Percentiles rank a stretch among this genome's conserved stretches.
Conservation (phyloP, 2,888 invertebrate species). For the Atherix ibis region DNA sequence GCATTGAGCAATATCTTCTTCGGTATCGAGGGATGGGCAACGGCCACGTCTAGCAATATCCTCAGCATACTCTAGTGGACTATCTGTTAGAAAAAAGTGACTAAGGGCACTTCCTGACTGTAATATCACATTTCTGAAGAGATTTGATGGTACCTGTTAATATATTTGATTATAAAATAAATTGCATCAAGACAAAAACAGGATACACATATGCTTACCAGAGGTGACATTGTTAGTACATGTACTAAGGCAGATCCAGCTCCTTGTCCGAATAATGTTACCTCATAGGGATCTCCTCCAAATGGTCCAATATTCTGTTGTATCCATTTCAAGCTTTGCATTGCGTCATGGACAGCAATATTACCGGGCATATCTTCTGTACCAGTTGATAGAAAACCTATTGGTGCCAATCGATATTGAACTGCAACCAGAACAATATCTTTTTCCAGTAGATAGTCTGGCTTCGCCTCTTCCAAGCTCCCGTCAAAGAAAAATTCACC, state of each 20-base stretch:
- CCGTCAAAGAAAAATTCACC: slow-evolving; percentile 33
- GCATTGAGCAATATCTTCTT: slow-evolving; percentile 19
- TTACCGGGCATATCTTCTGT: slow-evolving; percentile 37
- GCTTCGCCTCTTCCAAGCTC: slow-evolving; percentile 25
- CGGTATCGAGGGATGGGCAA: slow-evolving; percentile 22
- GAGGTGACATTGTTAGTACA: slow-evolving; percentile 22
- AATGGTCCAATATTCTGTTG: slow-evolving; percentile 28
- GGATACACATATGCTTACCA: slow-evolving; percentile 19
- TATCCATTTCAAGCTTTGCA: slow-evolving; percentile 35
- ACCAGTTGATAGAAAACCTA: slow-evolving; percentile 37
- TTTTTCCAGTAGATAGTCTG: slow-evolving; percentile 31
- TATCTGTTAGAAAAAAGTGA: slow-evolving; percentile 33
- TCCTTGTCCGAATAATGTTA: slow-evolving; percentile 33
- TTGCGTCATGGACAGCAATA: slow-evolving; percentile 36
- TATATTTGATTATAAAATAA: slow-evolving; percentile 11
- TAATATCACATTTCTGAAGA: slow-evolving; percentile 30
- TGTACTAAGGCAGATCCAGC: slow-evolving; percentile 30
- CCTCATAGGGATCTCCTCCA: slow-evolving; percentile 27
- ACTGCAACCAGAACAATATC: slow-evolving; percentile 35
- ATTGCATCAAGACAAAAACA: not conserved
- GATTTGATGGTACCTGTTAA: slow-evolving; percentile 17
- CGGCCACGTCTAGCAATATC: slow-evolving; percentile 28
- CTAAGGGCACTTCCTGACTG: slow-evolving; percentile 32
- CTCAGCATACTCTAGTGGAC: slow-evolving; percentile 25
- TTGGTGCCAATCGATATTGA: slow-evolving; percentile 36